phyloP scores from a whole-genome alignment of 37 sponge, comb jelly and placozoan genomes.

The Diacarnus erythraeanus region DNA sequence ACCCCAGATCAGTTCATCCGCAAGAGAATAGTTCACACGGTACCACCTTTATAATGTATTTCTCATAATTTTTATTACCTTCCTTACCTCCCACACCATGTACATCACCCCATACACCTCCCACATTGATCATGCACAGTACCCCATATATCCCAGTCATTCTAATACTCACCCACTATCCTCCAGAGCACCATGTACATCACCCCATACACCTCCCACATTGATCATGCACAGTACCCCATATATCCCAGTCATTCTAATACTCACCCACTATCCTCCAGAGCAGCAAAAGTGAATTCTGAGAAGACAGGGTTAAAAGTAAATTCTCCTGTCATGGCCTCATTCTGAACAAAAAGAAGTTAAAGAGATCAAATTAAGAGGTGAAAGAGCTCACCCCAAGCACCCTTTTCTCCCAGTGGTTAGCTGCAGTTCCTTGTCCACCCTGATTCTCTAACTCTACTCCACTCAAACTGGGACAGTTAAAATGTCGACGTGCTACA shows the following conservation, averaged over 20 bases:
- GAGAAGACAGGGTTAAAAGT: conserved; percentile 76
- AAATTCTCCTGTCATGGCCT: conserved; percentile 80
- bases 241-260: too few relatives aligned
- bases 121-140: too few relatives aligned
- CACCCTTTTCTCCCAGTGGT: conserved; percentile 86
- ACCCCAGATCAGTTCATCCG: conserved; percentile 61
- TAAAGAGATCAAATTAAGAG: too few relatives aligned
- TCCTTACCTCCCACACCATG: too few relatives aligned
- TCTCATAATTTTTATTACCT: too few relatives aligned
- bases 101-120: too few relatives aligned
- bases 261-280: conserved; percentile 81
- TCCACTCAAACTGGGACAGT: conserved; percentile 60
- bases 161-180: conserved; percentile 67
- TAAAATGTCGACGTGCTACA: conserved; percentile 68
- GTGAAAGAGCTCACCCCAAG: too few relatives aligned
- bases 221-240: too few relatives aligned
- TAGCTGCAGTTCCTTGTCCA: conserved; percentile 49
- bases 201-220: too few relatives aligned
- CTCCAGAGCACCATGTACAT: conserved; percentile 69
- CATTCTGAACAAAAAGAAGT: conserved; percentile 51
- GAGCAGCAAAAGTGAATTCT: conserved; percentile 55
- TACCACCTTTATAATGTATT: conserved; percentile 70
- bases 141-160: too few relatives aligned
- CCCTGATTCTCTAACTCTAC: conserved; percentile 89
- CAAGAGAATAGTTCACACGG: conserved; percentile 53